Conservation (phyloP, 1,140 invertebrate genomes). For the Drosophila auraria region DNA sequence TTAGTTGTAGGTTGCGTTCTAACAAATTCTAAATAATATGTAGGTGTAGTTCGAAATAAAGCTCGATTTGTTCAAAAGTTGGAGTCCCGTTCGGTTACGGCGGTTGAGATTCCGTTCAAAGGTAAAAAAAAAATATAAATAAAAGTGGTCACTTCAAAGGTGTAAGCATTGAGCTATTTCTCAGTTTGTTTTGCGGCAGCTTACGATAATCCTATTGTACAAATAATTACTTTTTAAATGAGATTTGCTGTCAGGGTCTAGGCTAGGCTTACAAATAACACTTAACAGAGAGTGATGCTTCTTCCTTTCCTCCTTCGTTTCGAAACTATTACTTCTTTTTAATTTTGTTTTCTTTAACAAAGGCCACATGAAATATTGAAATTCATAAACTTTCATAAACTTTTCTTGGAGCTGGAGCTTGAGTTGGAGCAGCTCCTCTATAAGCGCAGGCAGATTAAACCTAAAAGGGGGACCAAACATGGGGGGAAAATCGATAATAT, state of each 20-base stretch:
- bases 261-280: slow-evolving; percentile 58
- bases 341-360: slow-evolving; percentile 54
- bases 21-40: slow-evolving; percentile 29
- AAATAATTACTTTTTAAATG: slow-evolving; percentile 60
- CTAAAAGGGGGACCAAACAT: slow-evolving; percentile 47
- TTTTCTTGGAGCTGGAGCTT: slow-evolving; percentile 29
- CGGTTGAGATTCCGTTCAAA: slow-evolving; percentile 50
- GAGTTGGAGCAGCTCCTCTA: not conserved
- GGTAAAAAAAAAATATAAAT: slow-evolving; percentile 27
- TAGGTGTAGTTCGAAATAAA: slow-evolving; percentile 66
- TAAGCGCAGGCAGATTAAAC: slow-evolving; percentile 33
- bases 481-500: slow-evolving; percentile 28
- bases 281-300: slow-evolving; percentile 38
- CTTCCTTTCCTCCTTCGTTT: not conserved
- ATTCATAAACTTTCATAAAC: slow-evolving; percentile 64
- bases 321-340: slow-evolving; percentile 21
- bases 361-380: slow-evolving; percentile 80
- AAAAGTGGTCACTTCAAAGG: slow-evolving; percentile 25
- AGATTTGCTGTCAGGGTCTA: slow-evolving; percentile 51
- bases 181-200: slow-evolving; percentile 34
- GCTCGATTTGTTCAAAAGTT: slow-evolving; percentile 68
- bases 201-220: slow-evolving; percentile 36
- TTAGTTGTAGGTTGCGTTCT: slow-evolving; percentile 26
- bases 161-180: slow-evolving; percentile 32
- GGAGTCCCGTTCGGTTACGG: slow-evolving; percentile 21